Conservation (phyloP, 64 coral and sea anemone species). For the Porites australiensis region DNA sequence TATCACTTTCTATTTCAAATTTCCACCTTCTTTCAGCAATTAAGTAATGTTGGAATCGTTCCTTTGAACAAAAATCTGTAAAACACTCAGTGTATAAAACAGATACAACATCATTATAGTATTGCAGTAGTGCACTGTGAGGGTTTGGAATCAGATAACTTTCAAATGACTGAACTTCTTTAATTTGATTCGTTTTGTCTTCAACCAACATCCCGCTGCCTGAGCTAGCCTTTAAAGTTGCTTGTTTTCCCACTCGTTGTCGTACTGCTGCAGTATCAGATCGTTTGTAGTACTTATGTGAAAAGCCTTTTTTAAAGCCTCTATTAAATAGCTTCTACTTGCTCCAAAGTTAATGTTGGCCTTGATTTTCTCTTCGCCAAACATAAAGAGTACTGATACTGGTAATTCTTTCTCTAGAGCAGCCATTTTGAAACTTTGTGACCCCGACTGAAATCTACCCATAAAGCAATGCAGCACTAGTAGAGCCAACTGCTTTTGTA, state of each 20-base stretch:
- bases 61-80: conserved; percentile 16
- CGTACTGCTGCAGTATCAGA: conserved; percentile 25
- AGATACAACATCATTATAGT: conserved; percentile 16
- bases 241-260: conserved; percentile 45
- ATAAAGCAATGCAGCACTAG: conserved; percentile 1
- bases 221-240: not conserved
- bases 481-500: conserved; percentile 8
- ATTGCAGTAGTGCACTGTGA: conserved; percentile 7
- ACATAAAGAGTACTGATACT: conserved; percentile 10
- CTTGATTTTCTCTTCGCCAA: conserved; percentile 20
- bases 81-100: conserved; percentile 28
- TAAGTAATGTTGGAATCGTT: conserved; percentile 32
- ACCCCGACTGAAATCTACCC: not conserved
- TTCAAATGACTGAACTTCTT: conserved; percentile 35
- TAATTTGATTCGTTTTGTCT: conserved; percentile 20
- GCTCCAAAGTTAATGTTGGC: conserved; percentile 18
- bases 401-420: no score
- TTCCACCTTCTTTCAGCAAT: not conserved
- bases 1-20: conserved; percentile 39
- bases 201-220: conserved; percentile 2
- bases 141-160: conserved; percentile 28
- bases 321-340: conserved; percentile 9
- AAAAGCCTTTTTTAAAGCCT: conserved; percentile 2
- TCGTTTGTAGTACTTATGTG: not conserved
- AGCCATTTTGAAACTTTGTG: not conserved